Conservation (phyloP, 2,797 vertebrate genomes). For the Coendou prehensilis region DNA sequence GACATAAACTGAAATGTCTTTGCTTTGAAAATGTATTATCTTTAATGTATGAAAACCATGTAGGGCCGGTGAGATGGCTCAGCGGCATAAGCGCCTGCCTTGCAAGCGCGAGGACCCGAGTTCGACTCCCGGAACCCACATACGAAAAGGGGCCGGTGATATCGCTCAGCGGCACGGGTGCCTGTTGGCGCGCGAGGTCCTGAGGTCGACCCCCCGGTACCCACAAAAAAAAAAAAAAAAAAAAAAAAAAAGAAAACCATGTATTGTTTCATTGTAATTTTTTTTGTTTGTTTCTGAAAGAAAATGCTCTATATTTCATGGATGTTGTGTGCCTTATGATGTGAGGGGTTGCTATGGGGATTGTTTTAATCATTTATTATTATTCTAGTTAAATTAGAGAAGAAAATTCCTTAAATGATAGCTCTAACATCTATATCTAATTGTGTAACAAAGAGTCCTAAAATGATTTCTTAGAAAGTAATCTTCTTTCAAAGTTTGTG, state of each 20-base stretch:
- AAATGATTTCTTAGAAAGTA: constrained; percentile 16
- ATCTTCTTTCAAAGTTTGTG: constrained; percentile 18
- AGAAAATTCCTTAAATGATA: constrained; percentile 61
- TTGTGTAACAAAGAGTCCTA: constrained; percentile 62
- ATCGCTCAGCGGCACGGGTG: too few relatives aligned
- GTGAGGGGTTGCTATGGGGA: constrained; percentile 69
- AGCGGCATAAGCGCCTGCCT: too few relatives aligned
- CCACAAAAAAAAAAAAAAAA: too few relatives aligned
- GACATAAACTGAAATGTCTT: constrained; percentile 66
- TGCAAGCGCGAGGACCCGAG: too few relatives aligned
- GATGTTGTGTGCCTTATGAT: constrained; percentile 38
- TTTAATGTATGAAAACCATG: constrained; percentile 73
- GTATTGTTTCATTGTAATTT: constrained; percentile 48
- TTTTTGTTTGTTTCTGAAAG: constrained; percentile 77
- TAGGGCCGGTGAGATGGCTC: too few relatives aligned
- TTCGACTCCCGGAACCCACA: too few relatives aligned
- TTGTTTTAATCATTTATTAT: constrained; percentile 80
- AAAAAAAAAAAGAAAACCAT: too few relatives aligned
- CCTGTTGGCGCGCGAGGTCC: too few relatives aligned
- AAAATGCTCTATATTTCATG: constrained; percentile 72
- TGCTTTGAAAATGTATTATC: constrained; percentile 65
- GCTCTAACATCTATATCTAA: constrained; percentile 43
- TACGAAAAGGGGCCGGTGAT: too few relatives aligned
- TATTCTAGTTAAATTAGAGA: constrained; percentile 68
- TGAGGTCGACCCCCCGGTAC: too few relatives aligned